phyloP scores from a whole-genome alignment of 1,140 invertebrate species.

The Scaptomyza montana region DNA sequence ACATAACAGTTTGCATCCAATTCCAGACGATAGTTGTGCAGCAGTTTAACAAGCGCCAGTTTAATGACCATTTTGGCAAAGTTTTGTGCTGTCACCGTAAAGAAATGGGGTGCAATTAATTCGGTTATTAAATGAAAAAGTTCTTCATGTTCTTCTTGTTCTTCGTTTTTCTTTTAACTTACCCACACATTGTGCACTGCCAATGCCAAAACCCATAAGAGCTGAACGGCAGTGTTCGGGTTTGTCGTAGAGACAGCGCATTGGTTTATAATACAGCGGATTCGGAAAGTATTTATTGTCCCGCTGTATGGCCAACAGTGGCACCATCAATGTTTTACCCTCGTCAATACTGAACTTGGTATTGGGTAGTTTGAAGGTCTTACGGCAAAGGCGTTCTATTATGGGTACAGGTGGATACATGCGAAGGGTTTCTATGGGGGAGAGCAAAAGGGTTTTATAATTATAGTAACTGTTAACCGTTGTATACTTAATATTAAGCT shows the following conservation, averaged over 20 bases:
- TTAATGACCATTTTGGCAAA: constrained; percentile 76
- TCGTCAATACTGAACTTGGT: constrained; percentile 73
- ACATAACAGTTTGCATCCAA: constrained; percentile 34
- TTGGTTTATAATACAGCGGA: constrained; percentile 85
- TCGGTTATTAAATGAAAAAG: background rate
- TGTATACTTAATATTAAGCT: background rate
- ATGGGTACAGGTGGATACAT: constrained; percentile 84
- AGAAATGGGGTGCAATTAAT: background rate
- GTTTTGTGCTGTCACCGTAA: constrained; percentile 59
- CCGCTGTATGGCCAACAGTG: constrained; percentile 84
- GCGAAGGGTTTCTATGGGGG: constrained; percentile 82
- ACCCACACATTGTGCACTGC: constrained; percentile 68
- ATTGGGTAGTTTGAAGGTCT: constrained; percentile 62
- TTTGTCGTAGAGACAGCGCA: constrained; percentile 84
- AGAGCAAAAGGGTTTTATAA: background rate
- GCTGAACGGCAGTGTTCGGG: constrained; percentile 16
- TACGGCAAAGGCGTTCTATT: constrained; percentile 70
- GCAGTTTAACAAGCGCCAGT: constrained; percentile 64
- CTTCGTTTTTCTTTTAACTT: constrained; percentile 6
- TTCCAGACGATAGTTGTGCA: constrained; percentile 64
- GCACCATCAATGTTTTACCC: constrained; percentile 73
- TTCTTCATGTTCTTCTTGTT: background rate
- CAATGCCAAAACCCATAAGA: constrained; percentile 66
- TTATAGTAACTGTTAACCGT: background rate
- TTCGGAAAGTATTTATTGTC: constrained; percentile 87